Evolutionary conservation across 35 echinoderm and acorn worm genomes (phyloP), one percentile per base, ranked within the genome.

Genomic region (Heliocidaris tuberculata): DNA sequence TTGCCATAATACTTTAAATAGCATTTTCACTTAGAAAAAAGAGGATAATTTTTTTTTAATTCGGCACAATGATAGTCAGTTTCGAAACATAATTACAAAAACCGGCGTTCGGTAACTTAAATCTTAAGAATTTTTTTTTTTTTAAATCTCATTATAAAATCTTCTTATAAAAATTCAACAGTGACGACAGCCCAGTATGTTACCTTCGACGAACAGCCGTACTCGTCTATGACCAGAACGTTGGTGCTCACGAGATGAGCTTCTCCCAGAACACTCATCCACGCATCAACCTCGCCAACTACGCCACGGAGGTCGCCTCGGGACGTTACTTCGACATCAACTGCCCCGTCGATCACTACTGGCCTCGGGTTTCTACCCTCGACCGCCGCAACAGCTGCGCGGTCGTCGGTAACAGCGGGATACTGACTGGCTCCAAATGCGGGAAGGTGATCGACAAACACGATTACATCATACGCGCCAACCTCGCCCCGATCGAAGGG

Each of bases 401-500:
- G 4, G 92, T 97, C 31, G 86, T 97, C 10, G 96, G 96, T 13
- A 97, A 97, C 94, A 94, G 96, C 49, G 96, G 96, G 11, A 86
- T 97, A 16, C 95, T 97, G 9, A 71, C 60, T 10, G 60, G 95
- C 54, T 94, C 94, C 32, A 86, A 59, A 13, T 97, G 96, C 49
- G 96, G 96, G 24, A 48, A 19, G 17, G 93, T 94, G 17, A 97
- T 97, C 21, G 95, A 97, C 88, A 87, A 94, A 27, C 95, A 97
- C 49, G 95, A 97, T 48, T 97, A 92, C 88, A 86, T 97, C 60
- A 94, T 97, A 48, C 94, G 96, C 21, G 93, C 95, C 31, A 97
- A 97, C 88, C 52, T 96, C n/a, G 92, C 93, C 42, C 87, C 94
- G 0, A 70, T 96, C 9, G 31, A 85, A 86, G 93, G 59, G 5